Conservation (phyloP, 2,113 vertebrate species). For the Silurus asotus region DNA sequence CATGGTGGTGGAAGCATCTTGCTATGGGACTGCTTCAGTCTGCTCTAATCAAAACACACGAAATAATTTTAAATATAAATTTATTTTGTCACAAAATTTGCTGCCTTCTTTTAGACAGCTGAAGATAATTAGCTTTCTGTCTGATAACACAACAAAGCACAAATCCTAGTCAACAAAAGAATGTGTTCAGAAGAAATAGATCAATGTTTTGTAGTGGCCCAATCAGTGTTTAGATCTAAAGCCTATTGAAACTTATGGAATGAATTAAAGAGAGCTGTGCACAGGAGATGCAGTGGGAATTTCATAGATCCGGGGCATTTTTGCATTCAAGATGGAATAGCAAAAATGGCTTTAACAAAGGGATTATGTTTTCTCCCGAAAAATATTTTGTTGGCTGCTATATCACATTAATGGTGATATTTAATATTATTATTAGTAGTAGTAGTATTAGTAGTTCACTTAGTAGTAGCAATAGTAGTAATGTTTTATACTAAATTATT, state of each 20-base stretch:
- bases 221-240: neutral
- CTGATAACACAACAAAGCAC: neutral
- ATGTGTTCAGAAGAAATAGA: neutral
- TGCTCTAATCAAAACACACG: neutral
- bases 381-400: neutral
- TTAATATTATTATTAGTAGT: neutral
- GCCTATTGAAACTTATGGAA: neutral
- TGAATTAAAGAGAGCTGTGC: neutral
- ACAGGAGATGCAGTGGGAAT: neutral
- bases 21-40: neutral
- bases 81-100: too few species aligned
- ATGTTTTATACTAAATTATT: neutral
- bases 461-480: neutral
- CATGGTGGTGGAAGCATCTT: neutral
- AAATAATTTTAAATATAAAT: neutral
- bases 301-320: neutral
- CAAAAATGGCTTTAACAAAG: neutral
- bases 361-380: neutral
- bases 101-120: neutral
- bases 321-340: neutral
- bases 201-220: neutral
- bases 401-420: neutral
- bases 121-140: neutral
- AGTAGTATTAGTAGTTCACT: neutral
- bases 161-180: neutral